These are phyloP conservation scores for Hippocampus kuda DNA, from an alignment of 2,797 vertebrate genomes.

Conservation along the genomic window DNA sequence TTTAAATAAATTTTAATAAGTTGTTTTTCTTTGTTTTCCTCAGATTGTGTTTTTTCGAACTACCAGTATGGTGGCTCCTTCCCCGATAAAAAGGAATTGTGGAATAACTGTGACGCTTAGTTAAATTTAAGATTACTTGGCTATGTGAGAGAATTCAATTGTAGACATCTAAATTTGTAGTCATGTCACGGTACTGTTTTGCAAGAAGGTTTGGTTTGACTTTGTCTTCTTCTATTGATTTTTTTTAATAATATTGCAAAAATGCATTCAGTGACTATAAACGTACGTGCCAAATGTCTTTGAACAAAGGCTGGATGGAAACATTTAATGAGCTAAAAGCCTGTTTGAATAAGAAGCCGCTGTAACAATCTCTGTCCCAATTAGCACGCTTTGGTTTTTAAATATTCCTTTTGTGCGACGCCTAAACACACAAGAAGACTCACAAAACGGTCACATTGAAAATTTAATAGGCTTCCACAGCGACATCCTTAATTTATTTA, in stretches of 20 bases:
- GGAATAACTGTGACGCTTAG: no score
- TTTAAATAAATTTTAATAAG: no score
- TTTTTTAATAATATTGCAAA: constrained; percentile 35
- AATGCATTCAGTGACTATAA: constrained; percentile 39
- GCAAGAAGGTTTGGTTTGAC: not conserved
- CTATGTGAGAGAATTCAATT: not conserved
- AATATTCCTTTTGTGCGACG: constrained; percentile 65
- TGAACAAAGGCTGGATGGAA: constrained; percentile 56
- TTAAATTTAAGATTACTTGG: not conserved
- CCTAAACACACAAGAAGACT: constrained; percentile 73
- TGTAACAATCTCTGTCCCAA: constrained; percentile 64
- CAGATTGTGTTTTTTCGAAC: not conserved
- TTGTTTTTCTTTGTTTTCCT: not conserved
- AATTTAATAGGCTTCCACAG: constrained; percentile 73
- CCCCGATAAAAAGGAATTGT: not conserved
- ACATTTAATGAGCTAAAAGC: constrained; percentile 66
- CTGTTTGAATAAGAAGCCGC: constrained; percentile 63
- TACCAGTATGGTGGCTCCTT: not conserved
- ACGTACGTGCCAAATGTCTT: constrained; percentile 37
- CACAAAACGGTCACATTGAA: constrained; percentile 71
- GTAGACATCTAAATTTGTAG: not conserved
- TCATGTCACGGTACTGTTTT: not conserved
- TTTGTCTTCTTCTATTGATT: constrained; percentile 15
- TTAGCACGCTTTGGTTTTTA: constrained; percentile 65
- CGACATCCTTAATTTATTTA: constrained; percentile 73